phyloP scores from a whole-genome alignment of 64 coral and sea anemone genomes.

The Montipora sp. region DNA sequence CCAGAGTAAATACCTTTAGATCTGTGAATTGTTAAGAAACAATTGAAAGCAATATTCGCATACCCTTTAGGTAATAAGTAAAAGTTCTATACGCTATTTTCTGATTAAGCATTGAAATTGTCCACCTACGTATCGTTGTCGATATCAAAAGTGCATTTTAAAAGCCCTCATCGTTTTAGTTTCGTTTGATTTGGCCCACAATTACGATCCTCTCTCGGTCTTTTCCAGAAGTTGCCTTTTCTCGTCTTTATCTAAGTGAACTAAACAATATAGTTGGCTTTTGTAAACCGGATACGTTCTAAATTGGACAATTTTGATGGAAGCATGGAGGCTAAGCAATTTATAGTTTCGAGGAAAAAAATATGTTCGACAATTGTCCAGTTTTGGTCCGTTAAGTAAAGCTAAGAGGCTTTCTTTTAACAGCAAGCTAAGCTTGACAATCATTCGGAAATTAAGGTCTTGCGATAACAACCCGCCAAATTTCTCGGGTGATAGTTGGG shows the following conservation, averaged over 20 bases:
- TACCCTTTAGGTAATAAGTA: not conserved
- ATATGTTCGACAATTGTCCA: too few relatives aligned
- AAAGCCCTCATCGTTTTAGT: too few relatives aligned
- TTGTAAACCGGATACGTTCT: not conserved
- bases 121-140: too few relatives aligned
- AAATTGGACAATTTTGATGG: not conserved
- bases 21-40: conserved; percentile 12
- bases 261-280: not conserved
- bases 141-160: too few relatives aligned
- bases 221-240: too few relatives aligned
- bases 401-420: too few relatives aligned
- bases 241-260: not conserved
- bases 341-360: too few relatives aligned
- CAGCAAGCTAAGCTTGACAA: too few relatives aligned
- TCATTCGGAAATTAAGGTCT: too few relatives aligned
- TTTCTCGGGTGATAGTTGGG: not conserved
- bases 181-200: too few relatives aligned
- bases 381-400: too few relatives aligned
- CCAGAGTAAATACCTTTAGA: conserved; percentile 25
- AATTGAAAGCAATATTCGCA: conserved; percentile 26
- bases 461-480: not conserved
- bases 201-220: too few relatives aligned
- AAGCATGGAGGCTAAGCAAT: not conserved
- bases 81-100: conserved; percentile 25
- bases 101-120: not conserved